Base-by-base conservation (phyloP, 2,888 invertebrate species). In the Mythimna loreyi region DNA sequence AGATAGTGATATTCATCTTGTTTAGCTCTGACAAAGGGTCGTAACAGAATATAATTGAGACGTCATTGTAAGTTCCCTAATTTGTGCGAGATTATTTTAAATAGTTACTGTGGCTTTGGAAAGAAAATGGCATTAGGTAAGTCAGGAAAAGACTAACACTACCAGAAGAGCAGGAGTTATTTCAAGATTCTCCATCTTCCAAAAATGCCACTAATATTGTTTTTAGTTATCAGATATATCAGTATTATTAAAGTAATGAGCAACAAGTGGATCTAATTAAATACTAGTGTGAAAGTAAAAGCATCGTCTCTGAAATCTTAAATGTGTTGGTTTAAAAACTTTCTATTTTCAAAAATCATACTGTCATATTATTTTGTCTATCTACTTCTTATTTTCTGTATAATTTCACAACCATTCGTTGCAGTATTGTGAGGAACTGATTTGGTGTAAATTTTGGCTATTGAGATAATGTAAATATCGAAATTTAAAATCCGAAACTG, bases 291-390 rank as follows among this genome's bases (percentile, higher is more conserved):
- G 23, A 57, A 36, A 73, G 55, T 55, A 72, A 61, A 61, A 40
- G 50, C 36, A 9, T 21, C 28, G 19, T 21, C 23, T 67, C 45
- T 67, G 7, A 36, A 56, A 56, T 25, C 43, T 56, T 21, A 33
- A 28, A 43, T n/a, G 1, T 43, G 9, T 13, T 53, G 62, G 28
- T 23, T 55, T 16, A 30, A 43, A 49, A 40, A 57, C 60, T 70
- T 76, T 70, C 56, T 49, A 40, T 40, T 50, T 19, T 52, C 11
- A 60, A 65, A 65, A 55, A 72, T 21, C 19, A 25, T 52, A 45
- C 4, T 59, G 30, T 11, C 49, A 25, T 11, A 33, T 28, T 4
- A 49, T 53, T 33, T 33, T 33, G 5, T 25, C n/a, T 33, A 19
- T 23, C n/a, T n/a, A 23, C 7, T 36, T 13, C 5, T n/a, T n/a